Percentiles rank a stretch among this genome's conserved stretches.
Evolutionary conservation across 2,797 vertebrate genomes (phyloP).

Genomic region (Gobio occitaniae): DNA sequence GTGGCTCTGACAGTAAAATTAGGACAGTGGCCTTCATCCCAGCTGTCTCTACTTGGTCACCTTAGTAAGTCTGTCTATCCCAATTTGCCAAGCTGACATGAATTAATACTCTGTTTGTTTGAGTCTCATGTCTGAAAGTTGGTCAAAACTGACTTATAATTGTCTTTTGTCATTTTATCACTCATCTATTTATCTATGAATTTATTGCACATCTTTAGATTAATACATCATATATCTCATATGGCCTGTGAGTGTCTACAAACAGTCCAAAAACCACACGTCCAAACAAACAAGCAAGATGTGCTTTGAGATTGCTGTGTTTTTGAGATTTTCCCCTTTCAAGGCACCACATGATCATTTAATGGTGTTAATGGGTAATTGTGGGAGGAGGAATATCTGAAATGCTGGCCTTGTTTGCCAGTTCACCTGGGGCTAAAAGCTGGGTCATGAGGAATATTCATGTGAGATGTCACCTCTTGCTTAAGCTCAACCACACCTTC

Average conservation of each 20-base stretch:
- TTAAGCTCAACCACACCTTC: conserved; percentile 27
- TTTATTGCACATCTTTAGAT: background rate
- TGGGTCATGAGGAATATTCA: conserved; percentile 61
- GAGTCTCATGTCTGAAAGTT: background rate
- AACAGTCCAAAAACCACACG: background rate
- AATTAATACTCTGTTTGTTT: background rate
- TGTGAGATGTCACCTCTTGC: conserved; percentile 64
- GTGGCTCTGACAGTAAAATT: background rate
- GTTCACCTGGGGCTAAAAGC: conserved; percentile 71
- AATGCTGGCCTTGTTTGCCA: conserved; percentile 70
- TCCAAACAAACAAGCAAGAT: conserved; percentile 12
- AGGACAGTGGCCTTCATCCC: background rate
- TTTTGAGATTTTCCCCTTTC: conserved; percentile 30
- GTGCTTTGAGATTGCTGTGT: conserved; percentile 26
- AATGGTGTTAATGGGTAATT: conserved; percentile 36
- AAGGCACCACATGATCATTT: conserved; percentile 66
- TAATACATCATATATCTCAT: background rate
- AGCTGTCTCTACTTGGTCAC: background rate
- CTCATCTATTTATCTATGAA: background rate
- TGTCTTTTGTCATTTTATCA: background rate
- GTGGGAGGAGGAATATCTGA: conserved; percentile 51
- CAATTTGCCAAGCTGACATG: background rate
- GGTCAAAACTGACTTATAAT: background rate
- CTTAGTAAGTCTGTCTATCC: background rate
- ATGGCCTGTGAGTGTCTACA: background rate